These are phyloP conservation scores for Protobothrops mucrosquamatus DNA, from an alignment of 2,113 vertebrate species.

Conservation along the genomic window DNA sequence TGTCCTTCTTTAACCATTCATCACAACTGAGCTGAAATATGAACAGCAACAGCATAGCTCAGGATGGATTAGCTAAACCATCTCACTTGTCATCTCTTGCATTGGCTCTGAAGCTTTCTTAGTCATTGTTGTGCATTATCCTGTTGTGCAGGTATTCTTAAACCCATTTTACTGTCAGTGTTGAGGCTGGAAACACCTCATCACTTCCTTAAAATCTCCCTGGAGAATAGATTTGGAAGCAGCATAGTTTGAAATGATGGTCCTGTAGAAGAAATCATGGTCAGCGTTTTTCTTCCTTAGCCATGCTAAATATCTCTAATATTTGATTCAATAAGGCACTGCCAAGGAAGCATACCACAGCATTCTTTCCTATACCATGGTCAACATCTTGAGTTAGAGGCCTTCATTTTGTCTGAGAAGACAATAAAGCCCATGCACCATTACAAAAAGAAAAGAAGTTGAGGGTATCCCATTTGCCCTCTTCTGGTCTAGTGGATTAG, in stretches of 20 bases:
- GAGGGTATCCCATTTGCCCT: neutral
- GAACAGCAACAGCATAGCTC: slow-evolving; percentile 37
- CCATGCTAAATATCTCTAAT: neutral
- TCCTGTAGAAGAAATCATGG: neutral
- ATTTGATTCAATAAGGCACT: neutral
- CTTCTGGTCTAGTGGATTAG: neutral
- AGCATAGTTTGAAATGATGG: neutral
- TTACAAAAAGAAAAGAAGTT: neutral
- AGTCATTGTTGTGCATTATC: slow-evolving; percentile 13
- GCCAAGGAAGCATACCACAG: neutral
- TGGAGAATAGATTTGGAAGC: neutral
- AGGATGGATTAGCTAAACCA: slow-evolving; percentile 30
- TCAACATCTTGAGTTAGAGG: neutral
- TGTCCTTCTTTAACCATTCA: slow-evolving; percentile 58
- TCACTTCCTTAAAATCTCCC: neutral
- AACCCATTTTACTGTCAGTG: neutral
- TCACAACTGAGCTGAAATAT: slow-evolving; percentile 43
- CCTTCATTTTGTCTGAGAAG: neutral
- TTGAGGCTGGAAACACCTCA: neutral
- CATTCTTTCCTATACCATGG: neutral
- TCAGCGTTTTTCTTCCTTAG: neutral
- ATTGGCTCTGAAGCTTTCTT: slow-evolving; percentile 33
- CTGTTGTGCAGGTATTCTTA: neutral
- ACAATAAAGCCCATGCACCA: neutral
- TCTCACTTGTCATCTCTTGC: slow-evolving; percentile 37